phyloP scores from a whole-genome alignment of 2,888 invertebrate species.

The Operophtera brumata region DNA sequence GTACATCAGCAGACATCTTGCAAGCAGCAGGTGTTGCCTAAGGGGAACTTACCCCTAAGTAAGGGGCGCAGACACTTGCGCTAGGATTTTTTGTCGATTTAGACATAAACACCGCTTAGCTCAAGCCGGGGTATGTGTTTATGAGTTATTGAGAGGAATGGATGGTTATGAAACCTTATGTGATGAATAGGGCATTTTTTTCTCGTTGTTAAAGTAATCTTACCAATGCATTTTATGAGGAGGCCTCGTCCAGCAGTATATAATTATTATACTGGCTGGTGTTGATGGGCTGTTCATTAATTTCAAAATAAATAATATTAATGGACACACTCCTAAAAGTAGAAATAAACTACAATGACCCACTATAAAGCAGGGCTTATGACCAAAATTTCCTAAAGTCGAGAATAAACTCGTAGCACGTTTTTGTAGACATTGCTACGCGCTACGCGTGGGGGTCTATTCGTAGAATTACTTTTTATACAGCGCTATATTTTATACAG shows the following conservation, averaged over 20 bases:
- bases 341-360: background rate
- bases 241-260: too few species aligned
- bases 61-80: slow-evolving; percentile 40
- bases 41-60: slow-evolving; percentile 42
- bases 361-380: too few species aligned
- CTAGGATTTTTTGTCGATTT: slow-evolving; percentile 63
- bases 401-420: background rate
- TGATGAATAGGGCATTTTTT: slow-evolving; percentile 19
- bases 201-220: background rate
- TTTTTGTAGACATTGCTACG: slow-evolving; percentile 10
- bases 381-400: too few species aligned
- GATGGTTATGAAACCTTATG: slow-evolving; percentile 24
- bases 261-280: too few species aligned
- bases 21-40: slow-evolving; percentile 53
- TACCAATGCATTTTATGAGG: too few species aligned
- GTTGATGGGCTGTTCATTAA: too few species aligned
- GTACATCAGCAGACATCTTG: slow-evolving; percentile 54
- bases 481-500: too few species aligned
- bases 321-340: background rate
- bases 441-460: slow-evolving; percentile 1
- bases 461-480: background rate
- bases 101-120: slow-evolving; percentile 62
- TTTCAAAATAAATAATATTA: too few species aligned
- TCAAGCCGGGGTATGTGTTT: slow-evolving; percentile 42
- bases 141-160: slow-evolving; percentile 38